Percentiles rank a stretch among this genome's conserved stretches.
Evolutionary conservation across 2,113 vertebrate species (phyloP).

Genomic region (Phyllopteryx taeniolatus): DNA sequence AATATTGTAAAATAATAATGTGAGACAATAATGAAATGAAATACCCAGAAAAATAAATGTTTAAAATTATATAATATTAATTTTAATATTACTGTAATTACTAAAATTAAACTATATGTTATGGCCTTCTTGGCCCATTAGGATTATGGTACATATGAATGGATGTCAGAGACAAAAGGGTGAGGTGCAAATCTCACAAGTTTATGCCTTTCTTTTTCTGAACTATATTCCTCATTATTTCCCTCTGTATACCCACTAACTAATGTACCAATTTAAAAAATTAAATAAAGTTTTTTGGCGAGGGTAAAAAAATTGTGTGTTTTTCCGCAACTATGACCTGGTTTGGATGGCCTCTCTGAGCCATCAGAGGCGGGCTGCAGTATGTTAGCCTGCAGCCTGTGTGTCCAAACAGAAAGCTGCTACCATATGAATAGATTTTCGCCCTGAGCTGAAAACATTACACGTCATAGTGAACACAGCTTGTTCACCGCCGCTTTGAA

Average conservation of each 20-base stretch:
- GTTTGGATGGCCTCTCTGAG: constrained; percentile 42
- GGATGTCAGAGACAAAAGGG: no score
- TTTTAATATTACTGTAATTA: no score
- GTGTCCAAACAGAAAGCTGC: constrained; percentile 60
- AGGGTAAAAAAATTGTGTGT: not conserved
- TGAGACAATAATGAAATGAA: no score
- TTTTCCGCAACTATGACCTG: constrained; percentile 46
- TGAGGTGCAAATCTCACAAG: no score
- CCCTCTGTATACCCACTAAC: not conserved
- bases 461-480: constrained; percentile 59
- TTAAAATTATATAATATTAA: no score
- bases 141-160: no score
- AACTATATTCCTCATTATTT: not conserved
- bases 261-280: not conserved
- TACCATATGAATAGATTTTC: constrained; percentile 67
- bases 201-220: no score
- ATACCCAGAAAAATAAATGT: no score
- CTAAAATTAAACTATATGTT: no score
- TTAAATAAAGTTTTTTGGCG: not conserved
- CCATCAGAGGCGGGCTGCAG: constrained; percentile 43
- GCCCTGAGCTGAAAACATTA: constrained; percentile 69
- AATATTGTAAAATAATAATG: no score
- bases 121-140: no score
- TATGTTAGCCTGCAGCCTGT: constrained; percentile 53
- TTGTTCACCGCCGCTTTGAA: constrained; percentile 47